Conservation (phyloP, 2,797 vertebrate species). For the Momotus momota region DNA sequence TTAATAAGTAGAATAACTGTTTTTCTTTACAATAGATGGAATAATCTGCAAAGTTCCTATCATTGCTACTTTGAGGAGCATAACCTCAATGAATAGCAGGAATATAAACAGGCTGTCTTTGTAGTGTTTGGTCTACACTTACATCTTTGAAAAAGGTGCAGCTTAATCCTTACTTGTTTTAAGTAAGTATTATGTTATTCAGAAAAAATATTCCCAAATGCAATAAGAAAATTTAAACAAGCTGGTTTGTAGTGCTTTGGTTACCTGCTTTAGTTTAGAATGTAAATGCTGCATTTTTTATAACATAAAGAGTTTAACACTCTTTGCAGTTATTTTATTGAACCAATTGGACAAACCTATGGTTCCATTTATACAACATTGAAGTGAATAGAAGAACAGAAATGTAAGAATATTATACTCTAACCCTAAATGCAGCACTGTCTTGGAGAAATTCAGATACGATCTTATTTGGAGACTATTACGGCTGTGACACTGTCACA, state of each 20-base stretch:
- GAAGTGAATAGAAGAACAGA: neutral
- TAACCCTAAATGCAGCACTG: neutral
- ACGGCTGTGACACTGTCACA: neutral
- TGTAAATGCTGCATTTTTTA: neutral
- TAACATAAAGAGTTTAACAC: neutral
- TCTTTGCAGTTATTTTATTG: neutral
- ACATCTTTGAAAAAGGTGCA: neutral
- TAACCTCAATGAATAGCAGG: neutral
- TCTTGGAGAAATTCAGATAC: neutral
- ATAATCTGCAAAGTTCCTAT: neutral
- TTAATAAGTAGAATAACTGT: neutral
- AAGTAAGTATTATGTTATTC: neutral
- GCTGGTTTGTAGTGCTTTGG: rapidly evolving
- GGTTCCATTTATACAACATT: neutral
- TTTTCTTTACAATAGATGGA: neutral
- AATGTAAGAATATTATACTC: neutral
- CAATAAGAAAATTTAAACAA: neutral
- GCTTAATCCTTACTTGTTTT: neutral
- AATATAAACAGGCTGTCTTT: neutral
- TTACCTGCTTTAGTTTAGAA: neutral
- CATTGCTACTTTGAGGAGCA: neutral
- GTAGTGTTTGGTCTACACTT: neutral
- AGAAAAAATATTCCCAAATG: neutral
- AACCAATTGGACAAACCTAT: neutral
- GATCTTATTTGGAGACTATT: neutral